Conservation (phyloP, 1,140 invertebrate genomes). For the Drosophila saltans region DNA sequence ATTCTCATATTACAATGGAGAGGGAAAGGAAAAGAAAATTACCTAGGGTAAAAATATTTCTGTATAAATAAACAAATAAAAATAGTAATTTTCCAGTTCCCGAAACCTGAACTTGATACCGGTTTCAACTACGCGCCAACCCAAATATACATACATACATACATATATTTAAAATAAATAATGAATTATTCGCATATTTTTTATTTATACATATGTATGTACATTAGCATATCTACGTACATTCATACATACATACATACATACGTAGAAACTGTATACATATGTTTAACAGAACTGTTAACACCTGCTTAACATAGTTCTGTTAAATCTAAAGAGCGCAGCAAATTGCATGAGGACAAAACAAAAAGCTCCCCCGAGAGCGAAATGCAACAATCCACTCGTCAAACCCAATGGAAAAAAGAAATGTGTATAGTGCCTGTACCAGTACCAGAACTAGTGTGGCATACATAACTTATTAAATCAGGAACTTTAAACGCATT, state of each 20-base stretch:
- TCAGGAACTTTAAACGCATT: background rate
- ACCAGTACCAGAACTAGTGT: background rate
- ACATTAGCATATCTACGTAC: background rate
- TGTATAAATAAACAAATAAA: background rate
- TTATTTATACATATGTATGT: background rate
- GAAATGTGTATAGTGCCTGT: no score
- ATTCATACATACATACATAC: background rate
- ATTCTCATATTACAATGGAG: no score
- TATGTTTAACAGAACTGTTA: slow-evolving; percentile 6
- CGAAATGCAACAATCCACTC: background rate
- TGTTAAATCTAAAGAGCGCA: background rate
- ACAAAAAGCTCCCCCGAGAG: background rate
- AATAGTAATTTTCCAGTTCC: background rate
- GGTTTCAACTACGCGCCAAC: slow-evolving; percentile 6
- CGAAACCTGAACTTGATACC: slow-evolving; percentile 15
- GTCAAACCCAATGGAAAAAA: background rate
- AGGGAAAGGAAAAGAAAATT: background rate
- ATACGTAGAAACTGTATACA: background rate
- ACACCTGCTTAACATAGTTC: slow-evolving; percentile 1
- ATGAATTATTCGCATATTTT: no score
- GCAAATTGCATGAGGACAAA: slow-evolving; percentile 3
- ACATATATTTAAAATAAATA: background rate
- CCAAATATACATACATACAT: background rate
- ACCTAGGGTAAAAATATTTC: background rate
- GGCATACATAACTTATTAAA: background rate